phyloP scores from a whole-genome alignment of 2,888 invertebrate genomes.

The Gnatocerus cornutus region DNA sequence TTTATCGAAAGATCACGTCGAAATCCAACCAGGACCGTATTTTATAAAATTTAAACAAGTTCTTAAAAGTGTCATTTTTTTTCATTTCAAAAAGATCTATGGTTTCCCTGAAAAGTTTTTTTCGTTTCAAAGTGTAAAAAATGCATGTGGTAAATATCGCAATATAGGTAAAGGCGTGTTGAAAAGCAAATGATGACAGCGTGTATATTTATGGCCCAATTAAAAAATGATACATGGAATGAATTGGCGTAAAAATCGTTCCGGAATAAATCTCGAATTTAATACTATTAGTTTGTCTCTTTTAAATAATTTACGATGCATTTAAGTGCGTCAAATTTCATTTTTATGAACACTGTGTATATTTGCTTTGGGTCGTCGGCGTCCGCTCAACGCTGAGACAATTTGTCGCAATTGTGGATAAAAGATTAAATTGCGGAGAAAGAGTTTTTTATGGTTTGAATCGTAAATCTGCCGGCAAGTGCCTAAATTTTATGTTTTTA shows the following conservation, averaged over 20 bases:
- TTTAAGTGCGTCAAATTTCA: background rate
- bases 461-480: conserved; percentile 11
- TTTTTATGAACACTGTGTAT: background rate
- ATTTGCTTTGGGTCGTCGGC: conserved; percentile 5
- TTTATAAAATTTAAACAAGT: no score
- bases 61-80: no score
- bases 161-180: conserved; percentile 3
- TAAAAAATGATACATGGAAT: conserved; percentile 13
- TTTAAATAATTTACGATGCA: background rate
- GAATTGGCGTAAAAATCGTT: conserved; percentile 8
- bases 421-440: conserved; percentile 3
- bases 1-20: no score
- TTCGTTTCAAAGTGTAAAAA: no score
- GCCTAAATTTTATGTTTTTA: conserved; percentile 11
- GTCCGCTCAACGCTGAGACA: background rate
- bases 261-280: conserved; percentile 2
- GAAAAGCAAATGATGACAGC: conserved; percentile 6
- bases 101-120: no score
- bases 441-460: background rate
- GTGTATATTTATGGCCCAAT: conserved; percentile 8
- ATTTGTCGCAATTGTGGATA: conserved; percentile 12
- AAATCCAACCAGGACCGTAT: no score
- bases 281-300: background rate
- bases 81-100: no score
- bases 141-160: conserved; percentile 1